Evolutionary conservation across 2,888 invertebrate species (phyloP), one percentile per base, ranked within the genome.

Genomic region (Lasioglossum figueresi): DNA sequence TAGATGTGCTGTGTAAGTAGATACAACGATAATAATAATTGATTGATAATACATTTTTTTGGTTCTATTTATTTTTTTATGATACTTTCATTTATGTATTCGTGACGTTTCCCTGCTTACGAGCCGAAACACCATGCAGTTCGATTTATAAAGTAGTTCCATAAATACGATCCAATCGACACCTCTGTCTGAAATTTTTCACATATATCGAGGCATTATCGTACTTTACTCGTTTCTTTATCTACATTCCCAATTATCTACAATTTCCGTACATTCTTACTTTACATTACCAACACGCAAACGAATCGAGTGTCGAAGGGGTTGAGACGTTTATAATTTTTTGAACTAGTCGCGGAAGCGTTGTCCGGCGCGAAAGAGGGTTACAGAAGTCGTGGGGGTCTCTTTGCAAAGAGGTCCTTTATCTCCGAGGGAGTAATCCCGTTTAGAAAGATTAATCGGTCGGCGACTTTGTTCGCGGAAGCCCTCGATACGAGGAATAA

Each of bases 381-480:
- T 68, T 4, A 10, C 23, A 10, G 8, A 66, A 31, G 23, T 8
- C 31, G 34, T 3, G 34, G 10, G 23, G 52, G 34, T 63, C n/a
- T 52, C 71, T 63, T 31, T 23, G 23, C 52, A 31, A 52, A 27
- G 59, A 48, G 23, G 31, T 76, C 1, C 83, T 81, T 72, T 81
- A 76, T 81, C 71, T 71, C n/a, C 48, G 48, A 52, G 40, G 59
- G 75, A 71, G 83, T 71, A 81, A 81, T 83, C 77, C 68, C 74
- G 40, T 77, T 84, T 78, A 40, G 68, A 45, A 48, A 74, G 83
- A 84, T 84, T 83, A 84, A 83, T 83, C 70, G 73, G 16, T 6
- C 34, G 56, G 40, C 73, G 73, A 73, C 34, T 72, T 73, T 82
- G 63, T 63, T 66, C 63, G 34, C 66, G 66, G 66, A 66, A 66